A percentile compares a stretch with the other conserved stretches of the same genome.
Conservation (phyloP, 1,140 invertebrate genomes). For the Megalopta genalis region DNA sequence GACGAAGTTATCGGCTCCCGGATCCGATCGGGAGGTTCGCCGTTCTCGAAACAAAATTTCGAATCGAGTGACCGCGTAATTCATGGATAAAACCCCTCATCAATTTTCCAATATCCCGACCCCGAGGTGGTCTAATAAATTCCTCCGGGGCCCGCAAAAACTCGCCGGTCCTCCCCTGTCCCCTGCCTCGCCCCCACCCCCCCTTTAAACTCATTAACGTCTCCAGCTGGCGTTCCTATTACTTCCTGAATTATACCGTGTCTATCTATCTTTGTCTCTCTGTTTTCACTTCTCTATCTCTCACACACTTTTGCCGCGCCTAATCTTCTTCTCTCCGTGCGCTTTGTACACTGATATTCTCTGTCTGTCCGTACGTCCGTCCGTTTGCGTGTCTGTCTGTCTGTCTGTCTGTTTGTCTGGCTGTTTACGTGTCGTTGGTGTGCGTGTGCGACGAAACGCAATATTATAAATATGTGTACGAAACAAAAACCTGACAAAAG, state of each 20-base stretch:
- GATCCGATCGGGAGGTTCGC: not conserved
- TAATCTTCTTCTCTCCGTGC: slow-evolving; percentile 17
- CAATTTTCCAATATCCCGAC: slow-evolving; percentile 33
- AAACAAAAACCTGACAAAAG: too few species aligned
- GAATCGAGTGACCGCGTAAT: slow-evolving; percentile 29
- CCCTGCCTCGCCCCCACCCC: not conserved
- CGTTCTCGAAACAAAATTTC: not conserved
- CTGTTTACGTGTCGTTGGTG: slow-evolving; percentile 31
- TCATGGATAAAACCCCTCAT: slow-evolving; percentile 6
- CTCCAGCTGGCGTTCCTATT: not conserved
- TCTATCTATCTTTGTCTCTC: not conserved
- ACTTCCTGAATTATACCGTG: slow-evolving; percentile 20
- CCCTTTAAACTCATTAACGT: slow-evolving; percentile 55
- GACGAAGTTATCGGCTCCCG: not conserved
- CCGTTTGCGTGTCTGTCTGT: slow-evolving; percentile 38
- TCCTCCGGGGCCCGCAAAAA: slow-evolving; percentile 8
- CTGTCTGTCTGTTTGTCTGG: slow-evolving; percentile 53
- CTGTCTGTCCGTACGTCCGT: slow-evolving; percentile 42
- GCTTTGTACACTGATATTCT: slow-evolving; percentile 15
- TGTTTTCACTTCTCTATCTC: not conserved
- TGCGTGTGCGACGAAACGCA: slow-evolving; percentile 4
- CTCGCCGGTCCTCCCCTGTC: slow-evolving; percentile 24
- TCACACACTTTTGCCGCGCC: slow-evolving; percentile 6
- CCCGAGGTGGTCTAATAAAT: slow-evolving; percentile 8
- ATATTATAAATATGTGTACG: slow-evolving; percentile 1